Conservation (phyloP, 2,888 invertebrate genomes). For the Choristoneura rosaceana region DNA sequence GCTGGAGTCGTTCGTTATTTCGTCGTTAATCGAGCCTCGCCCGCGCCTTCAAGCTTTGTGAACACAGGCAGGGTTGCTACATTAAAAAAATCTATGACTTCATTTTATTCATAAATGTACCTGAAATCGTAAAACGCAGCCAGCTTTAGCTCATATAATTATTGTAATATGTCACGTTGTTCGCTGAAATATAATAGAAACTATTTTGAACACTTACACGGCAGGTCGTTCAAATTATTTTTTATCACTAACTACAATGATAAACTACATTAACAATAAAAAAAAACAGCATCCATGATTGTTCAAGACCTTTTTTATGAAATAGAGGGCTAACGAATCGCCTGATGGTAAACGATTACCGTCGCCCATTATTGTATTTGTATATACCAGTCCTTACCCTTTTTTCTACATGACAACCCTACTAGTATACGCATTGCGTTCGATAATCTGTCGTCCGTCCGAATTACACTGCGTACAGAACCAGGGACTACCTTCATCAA, state of each 20-base stretch:
- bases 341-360: no score
- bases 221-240: no score
- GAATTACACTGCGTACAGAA: constrained; percentile 21
- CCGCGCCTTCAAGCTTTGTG: background rate
- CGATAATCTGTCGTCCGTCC: constrained; percentile 21
- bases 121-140: background rate
- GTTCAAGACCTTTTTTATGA: no score
- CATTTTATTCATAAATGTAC: background rate
- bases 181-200: no score
- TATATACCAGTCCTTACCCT: background rate
- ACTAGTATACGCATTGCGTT: constrained; percentile 21
- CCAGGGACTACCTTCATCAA: constrained; percentile 26
- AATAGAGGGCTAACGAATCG: no score
- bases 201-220: no score
- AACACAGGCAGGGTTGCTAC: background rate
- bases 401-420: constrained; percentile 1
- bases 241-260: no score
- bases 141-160: background rate
- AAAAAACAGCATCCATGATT: no score
- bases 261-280: no score
- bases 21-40: constrained; percentile 25
- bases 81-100: background rate
- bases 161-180: no score
- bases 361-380: no score
- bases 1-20: constrained; percentile 34